Percentiles rank a stretch among this genome's conserved stretches.
Conservation (phyloP, 2,888 invertebrate species). For the Lamellibrachia columna region DNA sequence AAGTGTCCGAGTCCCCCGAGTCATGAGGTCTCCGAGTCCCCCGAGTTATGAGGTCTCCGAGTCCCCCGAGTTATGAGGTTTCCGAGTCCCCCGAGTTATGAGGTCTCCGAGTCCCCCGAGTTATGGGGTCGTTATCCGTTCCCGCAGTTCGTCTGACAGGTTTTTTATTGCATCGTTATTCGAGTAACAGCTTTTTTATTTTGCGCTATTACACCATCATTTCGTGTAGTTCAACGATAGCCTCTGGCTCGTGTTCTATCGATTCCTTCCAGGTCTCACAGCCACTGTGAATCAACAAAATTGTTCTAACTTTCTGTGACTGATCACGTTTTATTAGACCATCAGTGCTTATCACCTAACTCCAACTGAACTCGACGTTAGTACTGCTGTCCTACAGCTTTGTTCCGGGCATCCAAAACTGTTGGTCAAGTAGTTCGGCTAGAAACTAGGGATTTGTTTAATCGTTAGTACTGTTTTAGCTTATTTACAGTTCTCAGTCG, state of each 20-base stretch:
- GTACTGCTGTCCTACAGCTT: not conserved
- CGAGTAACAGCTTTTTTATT: not conserved
- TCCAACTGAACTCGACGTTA: not conserved
- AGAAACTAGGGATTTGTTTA: not conserved
- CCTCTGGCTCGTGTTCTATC: not conserved
- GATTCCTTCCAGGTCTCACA: not conserved
- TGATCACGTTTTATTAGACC: not conserved
- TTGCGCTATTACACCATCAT: not conserved
- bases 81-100: no score
- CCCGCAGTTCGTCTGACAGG: not conserved
- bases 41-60: no score
- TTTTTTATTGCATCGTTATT: slow-evolving; percentile 16
- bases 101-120: not conserved
- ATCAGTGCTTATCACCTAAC: not conserved
- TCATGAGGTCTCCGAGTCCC: no score
- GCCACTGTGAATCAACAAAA: not conserved
- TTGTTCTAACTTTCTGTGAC: not conserved
- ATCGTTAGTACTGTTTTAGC: not conserved
- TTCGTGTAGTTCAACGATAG: not conserved
- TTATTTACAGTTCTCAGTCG: not conserved
- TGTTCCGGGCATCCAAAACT: not conserved
- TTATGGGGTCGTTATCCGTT: not conserved
- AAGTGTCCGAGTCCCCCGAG: no score
- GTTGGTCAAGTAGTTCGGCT: not conserved
- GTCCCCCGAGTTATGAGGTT: no score